A percentile compares a stretch with the other conserved stretches of the same genome.
Evolutionary conservation across 2,888 invertebrate species (phyloP).

Genomic region (Sphinx pinastri): DNA sequence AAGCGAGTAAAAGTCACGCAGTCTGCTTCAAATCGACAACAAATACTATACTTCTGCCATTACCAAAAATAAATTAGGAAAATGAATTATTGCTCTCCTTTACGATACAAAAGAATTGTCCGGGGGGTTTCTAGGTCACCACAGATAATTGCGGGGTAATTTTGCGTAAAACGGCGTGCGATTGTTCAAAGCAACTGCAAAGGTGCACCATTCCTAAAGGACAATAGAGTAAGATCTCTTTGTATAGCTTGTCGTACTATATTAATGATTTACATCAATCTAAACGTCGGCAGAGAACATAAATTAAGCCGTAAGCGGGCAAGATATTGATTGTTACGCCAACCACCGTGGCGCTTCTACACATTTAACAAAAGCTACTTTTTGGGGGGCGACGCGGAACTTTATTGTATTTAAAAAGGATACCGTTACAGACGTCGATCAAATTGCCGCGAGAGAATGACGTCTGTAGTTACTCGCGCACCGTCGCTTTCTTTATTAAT

Average conservation of each 20-base stretch:
- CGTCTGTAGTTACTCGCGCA: constrained; percentile 54
- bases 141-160: constrained; percentile 76
- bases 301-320: constrained; percentile 57
- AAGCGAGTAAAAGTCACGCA: constrained; percentile 2
- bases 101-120: constrained; percentile 61
- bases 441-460: constrained; percentile 49
- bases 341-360: constrained; percentile 49
- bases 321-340: constrained; percentile 47
- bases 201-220: constrained; percentile 55
- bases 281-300: constrained; percentile 50
- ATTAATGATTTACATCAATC: constrained; percentile 71
- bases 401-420: constrained; percentile 55
- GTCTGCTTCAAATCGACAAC: constrained; percentile 44
- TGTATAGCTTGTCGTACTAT: constrained; percentile 57
- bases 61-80: constrained; percentile 66
- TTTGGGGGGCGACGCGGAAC: constrained; percentile 46
- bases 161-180: constrained; percentile 66
- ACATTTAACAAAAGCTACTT: constrained; percentile 53
- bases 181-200: constrained; percentile 53
- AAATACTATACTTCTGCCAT: constrained; percentile 53
- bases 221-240: constrained; percentile 68
- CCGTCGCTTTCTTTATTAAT: constrained; percentile 62
- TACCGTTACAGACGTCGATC: constrained; percentile 53
- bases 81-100: constrained; percentile 70
- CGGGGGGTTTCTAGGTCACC: constrained; percentile 58